Base-by-base conservation (phyloP, 1,140 invertebrate species). In the Sinella curviseta region DNA sequence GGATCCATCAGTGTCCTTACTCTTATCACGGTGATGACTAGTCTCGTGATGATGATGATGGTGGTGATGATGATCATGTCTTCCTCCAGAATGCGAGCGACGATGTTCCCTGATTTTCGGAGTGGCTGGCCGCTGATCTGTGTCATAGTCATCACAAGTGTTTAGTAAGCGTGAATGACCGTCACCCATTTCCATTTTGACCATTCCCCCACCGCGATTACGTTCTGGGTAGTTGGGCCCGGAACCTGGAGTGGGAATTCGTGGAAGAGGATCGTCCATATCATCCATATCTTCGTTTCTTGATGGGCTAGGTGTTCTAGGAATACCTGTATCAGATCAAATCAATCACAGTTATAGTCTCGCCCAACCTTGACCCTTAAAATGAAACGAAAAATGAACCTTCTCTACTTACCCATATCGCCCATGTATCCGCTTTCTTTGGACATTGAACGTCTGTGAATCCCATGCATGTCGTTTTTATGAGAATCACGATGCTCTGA, bases 231-330 rank as follows among this genome's bases (percentile, higher is more conserved):
- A 70, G 30, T 70, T 70, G 12, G 65, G 26, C 12, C 35, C 55
- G 36, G 33, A 33, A 17, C 78, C 80, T 24, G 79, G 80, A 28
- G 78, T 82, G 12, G 79, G 80, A 26, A 83, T 82, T 70, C 77
- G 2, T 3, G 70, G 60, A 4, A 77, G 77, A 24, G 48, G 70
- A 0, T 78, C 76, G 73, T 76, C 76, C n/a, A 35, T 24, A 54
- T 36, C 36, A 30, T 81, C 78, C 16, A 55, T 75, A 28, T 75
- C 28, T 17, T 80, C 75, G 30, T 76, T 74, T 55, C 77, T 30
- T 8, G 82, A 83, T 16, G 82, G 82, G 74, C 78, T 80, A 16
- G 82, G 82, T 3, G 82, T 83, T 30, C 81, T 39, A 76, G 14
- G 82, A 77, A 75, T 75, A 24, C 74, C 74, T 54, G 28, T 14